These are phyloP conservation scores for Podotricha telesiphe DNA, from an alignment of 2,888 invertebrate species.

Conservation along the genomic window DNA sequence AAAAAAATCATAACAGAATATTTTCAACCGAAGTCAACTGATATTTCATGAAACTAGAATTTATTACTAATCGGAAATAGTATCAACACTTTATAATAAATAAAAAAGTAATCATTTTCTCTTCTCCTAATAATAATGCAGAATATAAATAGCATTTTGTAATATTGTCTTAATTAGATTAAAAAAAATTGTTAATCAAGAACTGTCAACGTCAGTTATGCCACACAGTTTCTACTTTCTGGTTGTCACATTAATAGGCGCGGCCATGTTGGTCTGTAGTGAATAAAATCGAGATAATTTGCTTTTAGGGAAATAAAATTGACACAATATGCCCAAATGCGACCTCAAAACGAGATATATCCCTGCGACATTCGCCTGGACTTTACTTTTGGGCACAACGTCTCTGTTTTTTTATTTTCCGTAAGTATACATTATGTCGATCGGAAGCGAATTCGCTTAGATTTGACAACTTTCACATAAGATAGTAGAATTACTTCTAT, in stretches of 20 bases:
- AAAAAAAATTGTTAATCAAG: conserved; percentile 25
- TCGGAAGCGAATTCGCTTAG: conserved; percentile 70
- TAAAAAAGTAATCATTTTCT: not conserved
- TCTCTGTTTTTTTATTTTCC: conserved; percentile 98
- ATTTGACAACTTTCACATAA: conserved; percentile 80
- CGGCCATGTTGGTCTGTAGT: conserved; percentile 86
- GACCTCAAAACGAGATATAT: conserved; percentile 98
- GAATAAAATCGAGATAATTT: conserved; percentile 77
- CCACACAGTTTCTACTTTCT: conserved; percentile 58
- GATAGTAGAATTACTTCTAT: conserved; percentile 73
- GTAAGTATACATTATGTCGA: conserved; percentile 89
- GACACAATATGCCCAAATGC: conserved; percentile 95
- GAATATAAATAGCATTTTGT: not conserved
- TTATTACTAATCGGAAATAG: no score
- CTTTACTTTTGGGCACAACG: conserved; percentile 95
- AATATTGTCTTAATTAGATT: conserved; percentile 17
- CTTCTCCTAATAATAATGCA: not conserved
- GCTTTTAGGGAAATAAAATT: conserved; percentile 78
- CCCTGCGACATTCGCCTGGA: conserved; percentile 99
- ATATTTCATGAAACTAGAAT: no score
- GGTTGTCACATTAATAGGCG: conserved; percentile 82
- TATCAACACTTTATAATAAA: not conserved
- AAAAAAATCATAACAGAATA: no score
- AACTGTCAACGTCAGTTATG: conserved; percentile 45
- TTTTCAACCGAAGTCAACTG: no score